A percentile compares a stretch with the other conserved stretches of the same genome.
Conservation (phyloP, 2,797 vertebrate species). For the Threskiornis aethiopicus region DNA sequence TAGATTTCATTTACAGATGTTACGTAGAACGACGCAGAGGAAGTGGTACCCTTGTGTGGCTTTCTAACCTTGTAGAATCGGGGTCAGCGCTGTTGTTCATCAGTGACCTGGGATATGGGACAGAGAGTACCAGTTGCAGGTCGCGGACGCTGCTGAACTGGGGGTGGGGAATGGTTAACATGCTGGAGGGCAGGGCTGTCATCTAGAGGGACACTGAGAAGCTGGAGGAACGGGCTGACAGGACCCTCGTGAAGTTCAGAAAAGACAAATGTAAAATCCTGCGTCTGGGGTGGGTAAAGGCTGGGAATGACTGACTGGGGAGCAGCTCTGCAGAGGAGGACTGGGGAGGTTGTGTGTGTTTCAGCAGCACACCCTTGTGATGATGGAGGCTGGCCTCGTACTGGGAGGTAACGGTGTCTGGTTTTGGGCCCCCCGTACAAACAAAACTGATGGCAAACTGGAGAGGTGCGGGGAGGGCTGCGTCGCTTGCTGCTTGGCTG, state of each 20-base stretch:
- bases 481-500: too few relatives aligned
- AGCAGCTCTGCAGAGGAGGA: not conserved
- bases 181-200: not conserved
- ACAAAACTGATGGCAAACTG: not conserved
- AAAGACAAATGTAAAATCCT: not conserved
- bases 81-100: not conserved
- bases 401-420: fast-evolving
- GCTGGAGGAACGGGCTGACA: too few relatives aligned
- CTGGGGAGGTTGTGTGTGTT: not conserved
- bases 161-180: not conserved
- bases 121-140: not conserved
- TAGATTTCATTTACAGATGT: not conserved
- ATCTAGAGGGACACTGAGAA: too few relatives aligned
- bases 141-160: fast-evolving
- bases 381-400: not conserved
- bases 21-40: fast-evolving
- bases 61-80: not conserved
- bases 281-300: not conserved
- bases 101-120: not conserved
- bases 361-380: not conserved
- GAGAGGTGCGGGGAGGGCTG: not conserved
- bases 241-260: not conserved
- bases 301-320: not conserved
- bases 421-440: not conserved
- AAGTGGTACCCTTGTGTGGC: not conserved